Evolutionary conservation across 2,797 vertebrate species (phyloP), one percentile per base, ranked within the genome.

Genomic region (Lindbergichthys nudifrons): DNA sequence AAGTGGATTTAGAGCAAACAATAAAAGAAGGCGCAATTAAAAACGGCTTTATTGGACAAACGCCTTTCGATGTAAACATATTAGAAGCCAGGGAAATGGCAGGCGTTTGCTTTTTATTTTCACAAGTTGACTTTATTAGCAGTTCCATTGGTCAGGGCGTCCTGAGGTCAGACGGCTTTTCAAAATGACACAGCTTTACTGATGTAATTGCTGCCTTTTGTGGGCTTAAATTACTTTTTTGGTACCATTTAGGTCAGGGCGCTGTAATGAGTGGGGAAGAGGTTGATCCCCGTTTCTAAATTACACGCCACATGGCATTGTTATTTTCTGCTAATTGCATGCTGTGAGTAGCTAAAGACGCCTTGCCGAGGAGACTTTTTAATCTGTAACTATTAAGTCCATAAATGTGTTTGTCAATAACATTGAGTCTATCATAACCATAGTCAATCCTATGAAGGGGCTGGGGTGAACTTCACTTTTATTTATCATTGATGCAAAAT

Each of bases 241-340:
- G 66, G 70, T 77, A 69, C 75, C 72, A 79, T 67, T 77, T 84
- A 89, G 90, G 92, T 92, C 91, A 90, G 66, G 73, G 59, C 50
- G 57, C 77, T 42, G 48, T 85, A 86, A 81, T 80, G 85, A 86
- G 73, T 68, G 72, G 63, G 78, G 81, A 84, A 77, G 85, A 77
- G 83, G 85, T 84, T 93, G 84, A 91, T 92, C 86, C 75, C 72
- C 58, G 23, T 83, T 54, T 75, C 91, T 92, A 93, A 93, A 94
- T 94, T 93, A 91, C 89, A 86, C 45, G 65, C 89, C 91, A 87
- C 89, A 87, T 89, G 87, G 89, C 80, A 90, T 92, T 93, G 90
- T 93, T 93, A 86, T 92, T 91, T 85, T 86, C 84, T 65, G 69
- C 85, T 93, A 92, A 90, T 91, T 91, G 89, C 87, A 83, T 84